These are phyloP conservation scores for Agrochola circellaris DNA, from an alignment of 2,888 invertebrate genomes.

Conservation along the genomic window DNA sequence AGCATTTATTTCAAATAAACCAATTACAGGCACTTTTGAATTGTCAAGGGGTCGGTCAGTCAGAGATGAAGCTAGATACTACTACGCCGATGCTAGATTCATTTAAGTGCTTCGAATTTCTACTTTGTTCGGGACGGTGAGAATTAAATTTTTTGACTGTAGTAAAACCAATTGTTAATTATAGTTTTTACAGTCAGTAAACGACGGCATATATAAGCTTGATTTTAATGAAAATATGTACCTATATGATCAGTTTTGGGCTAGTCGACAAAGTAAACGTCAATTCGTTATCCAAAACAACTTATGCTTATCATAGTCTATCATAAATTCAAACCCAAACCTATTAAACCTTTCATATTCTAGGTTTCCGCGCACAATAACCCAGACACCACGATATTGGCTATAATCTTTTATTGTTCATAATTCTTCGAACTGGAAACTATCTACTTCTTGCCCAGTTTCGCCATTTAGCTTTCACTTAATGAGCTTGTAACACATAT, in stretches of 20 bases:
- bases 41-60: too few relatives aligned
- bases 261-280: neutral
- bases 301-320: neutral
- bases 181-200: neutral
- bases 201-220: neutral
- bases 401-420: constrained; percentile 20
- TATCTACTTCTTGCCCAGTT: neutral
- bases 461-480: constrained; percentile 23
- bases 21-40: too few relatives aligned
- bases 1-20: too few relatives aligned
- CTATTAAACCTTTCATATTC: neutral
- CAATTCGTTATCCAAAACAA: neutral
- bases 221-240: neutral
- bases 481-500: constrained; percentile 22
- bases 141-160: too few relatives aligned
- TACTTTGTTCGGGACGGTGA: neutral
- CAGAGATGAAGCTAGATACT: too few relatives aligned
- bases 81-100: too few relatives aligned
- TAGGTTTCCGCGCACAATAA: neutral
- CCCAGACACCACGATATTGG: constrained; percentile 4
- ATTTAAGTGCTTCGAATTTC: neutral
- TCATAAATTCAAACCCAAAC: neutral
- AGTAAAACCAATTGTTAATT: neutral
- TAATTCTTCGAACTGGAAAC: neutral
- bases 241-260: neutral